Evolutionary conservation across 2,888 invertebrate genomes (phyloP).

Genomic region (Sphaeridia pumilis): DNA sequence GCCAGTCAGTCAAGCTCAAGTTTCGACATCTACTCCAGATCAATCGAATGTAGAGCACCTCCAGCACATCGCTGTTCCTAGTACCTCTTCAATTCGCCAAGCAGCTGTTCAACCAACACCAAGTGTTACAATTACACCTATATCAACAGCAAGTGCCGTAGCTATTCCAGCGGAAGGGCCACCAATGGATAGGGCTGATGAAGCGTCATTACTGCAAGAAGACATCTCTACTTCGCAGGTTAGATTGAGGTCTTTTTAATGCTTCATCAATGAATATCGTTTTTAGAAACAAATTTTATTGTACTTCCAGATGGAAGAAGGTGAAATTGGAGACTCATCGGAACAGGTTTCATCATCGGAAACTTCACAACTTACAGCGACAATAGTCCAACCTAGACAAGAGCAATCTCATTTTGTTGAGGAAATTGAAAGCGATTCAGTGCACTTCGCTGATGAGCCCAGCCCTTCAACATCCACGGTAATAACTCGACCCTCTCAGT

Average conservation of each 20-base stretch:
- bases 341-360: slow-evolving; percentile 34
- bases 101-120: slow-evolving; percentile 31
- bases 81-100: slow-evolving; percentile 23
- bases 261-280: background rate
- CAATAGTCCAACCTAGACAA: slow-evolving; percentile 23
- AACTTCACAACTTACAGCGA: slow-evolving; percentile 29
- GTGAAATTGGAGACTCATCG: slow-evolving; percentile 34
- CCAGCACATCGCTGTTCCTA: slow-evolving; percentile 20
- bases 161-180: slow-evolving; percentile 5
- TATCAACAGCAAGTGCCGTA: slow-evolving; percentile 13
- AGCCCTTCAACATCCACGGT: slow-evolving; percentile 52
- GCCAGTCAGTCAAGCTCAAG: slow-evolving; percentile 35
- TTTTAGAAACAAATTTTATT: background rate
- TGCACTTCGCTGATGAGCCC: slow-evolving; percentile 40
- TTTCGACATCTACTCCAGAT: slow-evolving; percentile 34
- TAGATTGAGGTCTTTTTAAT: background rate
- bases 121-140: slow-evolving; percentile 24
- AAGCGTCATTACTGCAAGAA: background rate
- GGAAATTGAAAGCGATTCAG: slow-evolving; percentile 4
- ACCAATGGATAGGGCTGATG: background rate
- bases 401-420: slow-evolving; percentile 20
- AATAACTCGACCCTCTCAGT: slow-evolving; percentile 38
- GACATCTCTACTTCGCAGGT: too few relatives aligned
- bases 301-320: slow-evolving; percentile 20
- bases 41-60: slow-evolving; percentile 27